Conservation (phyloP, 2,888 invertebrate genomes). For the Automeris io region DNA sequence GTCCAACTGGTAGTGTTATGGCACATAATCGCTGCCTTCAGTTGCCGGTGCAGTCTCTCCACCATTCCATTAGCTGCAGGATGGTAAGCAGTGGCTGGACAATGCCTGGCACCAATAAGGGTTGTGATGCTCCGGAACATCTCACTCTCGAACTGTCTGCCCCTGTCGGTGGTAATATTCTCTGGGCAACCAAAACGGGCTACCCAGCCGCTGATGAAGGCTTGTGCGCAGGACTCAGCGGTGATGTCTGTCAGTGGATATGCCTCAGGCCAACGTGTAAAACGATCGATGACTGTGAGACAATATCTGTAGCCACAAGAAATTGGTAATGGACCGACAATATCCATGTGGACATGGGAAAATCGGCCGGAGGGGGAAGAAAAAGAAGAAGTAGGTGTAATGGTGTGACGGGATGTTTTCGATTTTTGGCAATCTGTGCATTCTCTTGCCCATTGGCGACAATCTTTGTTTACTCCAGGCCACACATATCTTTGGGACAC, state of each 20-base stretch:
- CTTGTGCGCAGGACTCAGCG: constrained; percentile 34
- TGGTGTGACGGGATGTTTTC: not conserved
- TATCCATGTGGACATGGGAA: constrained; percentile 31
- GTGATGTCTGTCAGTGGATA: constrained; percentile 34
- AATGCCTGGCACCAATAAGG: constrained; percentile 10
- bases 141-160: constrained; percentile 28
- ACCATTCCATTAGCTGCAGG: constrained; percentile 20
- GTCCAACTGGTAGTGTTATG: constrained; percentile 15
- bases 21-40: constrained; percentile 27
- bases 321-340: constrained; percentile 18
- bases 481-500: not conserved
- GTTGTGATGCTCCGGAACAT: constrained; percentile 14
- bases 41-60: constrained; percentile 15
- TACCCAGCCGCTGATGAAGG: constrained; percentile 42
- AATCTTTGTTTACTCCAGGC: not conserved
- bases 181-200: constrained; percentile 43
- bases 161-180: constrained; percentile 20
- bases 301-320: constrained; percentile 19
- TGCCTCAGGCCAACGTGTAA: constrained; percentile 42
- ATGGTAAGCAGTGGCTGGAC: constrained; percentile 20
- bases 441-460: not conserved
- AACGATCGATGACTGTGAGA: constrained; percentile 24
- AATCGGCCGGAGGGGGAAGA: constrained; percentile 30
- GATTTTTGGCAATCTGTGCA: not conserved
- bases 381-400: too few species aligned